Evolutionary conservation across 1,140 invertebrate species (phyloP), one percentile per base, ranked within the genome.

Genomic region (Pygmarrhopalites habei): DNA sequence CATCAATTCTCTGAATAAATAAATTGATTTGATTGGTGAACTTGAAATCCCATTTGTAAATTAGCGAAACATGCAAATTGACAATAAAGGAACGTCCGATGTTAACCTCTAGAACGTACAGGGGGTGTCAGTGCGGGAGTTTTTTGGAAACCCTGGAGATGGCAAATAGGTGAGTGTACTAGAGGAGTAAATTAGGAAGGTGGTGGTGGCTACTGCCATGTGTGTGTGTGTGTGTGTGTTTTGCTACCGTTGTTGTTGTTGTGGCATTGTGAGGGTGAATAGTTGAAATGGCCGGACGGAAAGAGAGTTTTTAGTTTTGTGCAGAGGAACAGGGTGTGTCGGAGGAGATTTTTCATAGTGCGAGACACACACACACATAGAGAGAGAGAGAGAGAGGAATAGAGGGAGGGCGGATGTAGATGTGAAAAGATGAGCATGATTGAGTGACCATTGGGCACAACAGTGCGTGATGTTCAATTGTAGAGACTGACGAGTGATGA

Each of bases 381-480:
- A 49, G 46, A 49, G 46, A 21, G 23, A 49, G 7, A 49, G 46
- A 21, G 46, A 15, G 46, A n/a, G n/a, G n/a, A n/a, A n/a, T n/a
- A n/a, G n/a, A n/a, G 14, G 46, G 12, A 46, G 44, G 21, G 49
- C 49, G 28, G 23, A 26, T 52, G 49, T 52, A 26, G 4, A 7
- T 52, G 59, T 62, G 60, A 62, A 62, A 62, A 57, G 60, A 55
- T 56, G 53, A 56, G 60, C 60, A 62, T 62, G 60, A 62, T 39
- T 62, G 60, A 46, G 25, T 57, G 60, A 60, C 46, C 46, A 56
- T 46, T 62, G 60, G 53, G 39, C 44, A 49, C 26, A 32, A 47
- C 44, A 47, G 51, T 61, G 59, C 59, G 59, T 61, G 59, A 61
- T 61, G 59, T 41, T 53, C 35, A 43, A 58, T 58, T 52, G 49